Base-by-base conservation (phyloP, 2,888 invertebrate genomes). In the Mythimna pallens region DNA sequence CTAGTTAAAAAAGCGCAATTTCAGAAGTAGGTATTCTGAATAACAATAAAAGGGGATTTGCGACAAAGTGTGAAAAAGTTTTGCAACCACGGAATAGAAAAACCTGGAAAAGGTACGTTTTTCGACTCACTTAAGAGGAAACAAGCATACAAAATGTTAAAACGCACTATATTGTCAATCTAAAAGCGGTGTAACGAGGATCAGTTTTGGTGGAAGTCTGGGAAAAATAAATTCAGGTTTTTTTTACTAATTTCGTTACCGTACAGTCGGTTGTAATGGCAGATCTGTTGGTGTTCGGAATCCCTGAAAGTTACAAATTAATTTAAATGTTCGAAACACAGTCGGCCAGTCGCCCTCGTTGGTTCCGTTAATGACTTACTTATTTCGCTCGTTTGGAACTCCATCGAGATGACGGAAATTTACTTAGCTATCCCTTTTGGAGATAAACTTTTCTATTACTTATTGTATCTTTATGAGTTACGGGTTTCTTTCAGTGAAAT, bases 221-320 rank as follows among this genome's bases (percentile, higher is more conserved):
- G 36, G 36, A 57, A 86, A 85, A 84, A 73, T 70, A 80, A 69
- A 84, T 57, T 78, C 76, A 81, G 83, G 82, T 87, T 86, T 30
- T 30, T 25, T 30, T 86, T 83, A 83, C 78, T 89, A 92, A 92
- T 90, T 91, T 83, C 82, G 83, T 90, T 86, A 87, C 84, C 84
- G 86, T 78, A 79, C 86, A 79, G 68, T 81, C 83, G 85, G 81
- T 80, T 85, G 85, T 92, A 92, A 92, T 89, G 86, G 87, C 83
- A 82, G 80, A 81, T 86, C 87, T 87, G 87, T 92, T 91, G 89
- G 91, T 90, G 88, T 89, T 86, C 84, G 79, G 83, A 86, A 87
- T 89, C 86, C 83, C 85, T 80, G 85, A 92, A 93, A 93, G 92
- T 94, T 93, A 83, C 88, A 93, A 93, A 93, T 93, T 92, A 91